Evolutionary conservation across 2,888 invertebrate genomes (phyloP), one percentile per base, ranked within the genome.

Genomic region (Xanthostigma xanthostigma): DNA sequence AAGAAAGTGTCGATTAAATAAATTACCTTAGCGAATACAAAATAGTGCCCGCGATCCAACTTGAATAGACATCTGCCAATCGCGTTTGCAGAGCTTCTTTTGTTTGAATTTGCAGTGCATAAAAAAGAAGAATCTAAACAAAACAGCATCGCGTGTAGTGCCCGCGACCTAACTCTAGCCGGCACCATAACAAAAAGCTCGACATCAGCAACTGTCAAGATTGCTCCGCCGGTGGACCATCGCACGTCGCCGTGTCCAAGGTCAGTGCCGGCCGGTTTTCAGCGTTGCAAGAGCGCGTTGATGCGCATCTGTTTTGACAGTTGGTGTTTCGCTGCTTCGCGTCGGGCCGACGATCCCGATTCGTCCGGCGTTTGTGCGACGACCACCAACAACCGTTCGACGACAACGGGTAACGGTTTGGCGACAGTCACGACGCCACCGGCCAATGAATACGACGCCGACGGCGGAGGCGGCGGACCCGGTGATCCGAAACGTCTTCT

Each of bases 291-390:
- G 51, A 75, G 68, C 75, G 78, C 78, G 78, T 79, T 82, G 79
- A 88, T 88, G 88, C 87, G 87, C 79, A 84, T 88, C 78, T 88
- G 88, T 73, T 86, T 88, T 74, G 86, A 87, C 73, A 81, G 80
- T 75, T 76, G 84, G 74, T 59, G 67, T 58, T 88, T 88, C 82
- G 88, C 88, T 82, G 84, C 86, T 79, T 84, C 85, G 76, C 79
- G 79, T 80, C 83, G 81, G 75, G 80, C 81, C 67, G 72, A 73
- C 69, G 72, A 43, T 34, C 44, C 13, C 44, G 44, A 34, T 33
- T 72, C 68, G 64, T 68, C 68, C 57, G 56, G 66, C 69, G 62
- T 49, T 53, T 58, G 55, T 50, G 52, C 55, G 54, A 53, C 56
- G 53, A 53, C 56, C 51, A 44, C 53, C 46, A 44, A 48, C 11